These are phyloP conservation scores for Cotesia typhae DNA, from an alignment of 1,140 invertebrate species.

Conservation along the genomic window DNA sequence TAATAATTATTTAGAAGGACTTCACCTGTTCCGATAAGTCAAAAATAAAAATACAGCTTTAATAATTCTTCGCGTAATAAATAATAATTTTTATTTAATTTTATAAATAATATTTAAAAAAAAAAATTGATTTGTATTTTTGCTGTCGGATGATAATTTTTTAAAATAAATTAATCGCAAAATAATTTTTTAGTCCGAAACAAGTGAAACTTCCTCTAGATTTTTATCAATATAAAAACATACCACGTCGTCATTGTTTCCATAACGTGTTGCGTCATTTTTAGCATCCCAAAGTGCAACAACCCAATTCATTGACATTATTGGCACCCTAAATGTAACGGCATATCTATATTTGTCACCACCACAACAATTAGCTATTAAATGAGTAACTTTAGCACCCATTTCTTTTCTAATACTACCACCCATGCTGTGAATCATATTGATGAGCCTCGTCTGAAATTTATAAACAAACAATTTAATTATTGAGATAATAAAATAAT, in stretches of 20 bases:
- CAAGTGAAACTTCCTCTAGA: neutral
- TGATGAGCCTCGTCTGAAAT: conserved; percentile 80
- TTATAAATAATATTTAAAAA: no score
- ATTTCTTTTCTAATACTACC: conserved; percentile 92
- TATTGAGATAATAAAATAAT: conserved; percentile 5
- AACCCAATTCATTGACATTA: conserved; percentile 90
- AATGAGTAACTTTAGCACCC: conserved; percentile 86
- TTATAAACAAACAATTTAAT: conserved; percentile 24
- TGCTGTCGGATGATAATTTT: no score
- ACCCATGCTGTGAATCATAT: conserved; percentile 92
- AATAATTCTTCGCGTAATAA: no score
- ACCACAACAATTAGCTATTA: conserved; percentile 85
- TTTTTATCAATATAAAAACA: conserved; percentile 50
- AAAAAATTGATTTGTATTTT: no score
- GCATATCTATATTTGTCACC: conserved; percentile 90
- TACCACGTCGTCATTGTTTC: conserved; percentile 72
- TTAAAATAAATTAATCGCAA: no score
- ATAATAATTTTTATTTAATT: no score
- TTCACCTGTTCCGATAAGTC: no score
- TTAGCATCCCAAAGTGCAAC: conserved; percentile 82
- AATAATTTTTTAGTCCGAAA: no score
- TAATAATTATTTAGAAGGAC: no score
- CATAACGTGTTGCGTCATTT: conserved; percentile 75
- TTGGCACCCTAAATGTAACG: conserved; percentile 85
- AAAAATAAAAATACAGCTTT: no score